Conservation (phyloP, 2,888 invertebrate species). For the Hirtodrosophila trivittata region DNA sequence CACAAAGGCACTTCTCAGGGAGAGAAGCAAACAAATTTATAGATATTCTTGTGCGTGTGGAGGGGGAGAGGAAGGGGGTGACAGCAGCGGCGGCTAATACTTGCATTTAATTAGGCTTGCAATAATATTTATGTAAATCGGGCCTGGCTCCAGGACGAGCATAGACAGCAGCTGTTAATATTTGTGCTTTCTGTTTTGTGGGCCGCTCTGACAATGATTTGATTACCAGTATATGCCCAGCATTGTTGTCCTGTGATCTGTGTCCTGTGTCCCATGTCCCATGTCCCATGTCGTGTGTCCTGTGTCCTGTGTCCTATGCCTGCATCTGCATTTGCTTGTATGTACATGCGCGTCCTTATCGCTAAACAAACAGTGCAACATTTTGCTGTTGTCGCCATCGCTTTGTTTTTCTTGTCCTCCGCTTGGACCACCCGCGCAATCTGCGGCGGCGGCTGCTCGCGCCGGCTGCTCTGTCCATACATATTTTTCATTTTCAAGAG, state of each 20-base stretch:
- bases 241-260: slow-evolving; percentile 37
- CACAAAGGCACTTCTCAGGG: slow-evolving; percentile 51
- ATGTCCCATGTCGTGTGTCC: background rate
- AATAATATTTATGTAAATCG: slow-evolving; percentile 81
- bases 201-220: slow-evolving; percentile 29
- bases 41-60: slow-evolving; percentile 27
- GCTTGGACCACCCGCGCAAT: slow-evolving; percentile 72
- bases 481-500: slow-evolving; percentile 38
- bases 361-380: slow-evolving; percentile 72
- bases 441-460: slow-evolving; percentile 27
- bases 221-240: slow-evolving; percentile 23
- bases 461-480: slow-evolving; percentile 38
- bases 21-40: slow-evolving; percentile 41
- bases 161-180: slow-evolving; percentile 64
- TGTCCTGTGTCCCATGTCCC: slow-evolving; percentile 7
- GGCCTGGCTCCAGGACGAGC: slow-evolving; percentile 58
- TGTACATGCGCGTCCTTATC: slow-evolving; percentile 62
- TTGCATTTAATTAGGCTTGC: slow-evolving; percentile 81
- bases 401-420: slow-evolving; percentile 66
- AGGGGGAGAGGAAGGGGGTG: background rate
- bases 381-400: slow-evolving; percentile 66
- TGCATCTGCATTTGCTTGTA: slow-evolving; percentile 31
- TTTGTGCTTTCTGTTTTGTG: slow-evolving; percentile 54
- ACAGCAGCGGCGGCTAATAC: slow-evolving; percentile 57
- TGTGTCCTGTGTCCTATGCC: slow-evolving; percentile 6